Evolutionary conservation across 2,888 invertebrate species (phyloP), one percentile per base, ranked within the genome.

Genomic region (Hydrotaea cyrtoneurina): DNA sequence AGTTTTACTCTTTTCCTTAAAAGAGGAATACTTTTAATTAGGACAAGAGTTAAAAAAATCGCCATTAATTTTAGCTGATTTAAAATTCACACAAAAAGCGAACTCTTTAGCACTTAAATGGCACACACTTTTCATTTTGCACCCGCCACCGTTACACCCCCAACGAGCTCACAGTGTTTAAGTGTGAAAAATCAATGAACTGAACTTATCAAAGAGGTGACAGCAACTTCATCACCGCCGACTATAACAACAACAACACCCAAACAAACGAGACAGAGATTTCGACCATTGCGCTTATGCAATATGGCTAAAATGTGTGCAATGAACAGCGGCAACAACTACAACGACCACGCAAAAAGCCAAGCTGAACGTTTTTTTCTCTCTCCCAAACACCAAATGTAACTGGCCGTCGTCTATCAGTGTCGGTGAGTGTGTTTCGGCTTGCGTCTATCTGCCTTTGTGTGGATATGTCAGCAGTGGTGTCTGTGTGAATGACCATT

Each of bases 171-270:
- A 17, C 64, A n/a, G 17, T 66, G 17, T 10, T 76, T 79, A 85
- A 82, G 85, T 85, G 85, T 71, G 85, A 85, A 85, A 85, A 85
- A 85, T 85, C 85, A 85, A 85, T 85, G 85, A 85, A 85, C 82
- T 85, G 82, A 85, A 85, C 81, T 85, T 85, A 82, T 85, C 85
- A 85, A 59, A 66, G 77, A 77, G 85, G 85, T 85, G 85, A 85
- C 85, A 85, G 85, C 85, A 85, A 85, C 81, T 85, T 85, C 79
- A 82, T 85, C 85, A 85, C 82, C 76, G 69, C 75, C 78, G 46
- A 78, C 78, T 66, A 73, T 39, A 75, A 43, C 57, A 74, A 59
- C 21, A 81, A 76, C 64, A 71, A 78, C 78, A 64, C 43, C 21
- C 39, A 21, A 46, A 55, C 57, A 76, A 79, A 59, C 57, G 72